Base-by-base conservation (phyloP, 2,888 invertebrate species). In the Cancer borealis region DNA sequence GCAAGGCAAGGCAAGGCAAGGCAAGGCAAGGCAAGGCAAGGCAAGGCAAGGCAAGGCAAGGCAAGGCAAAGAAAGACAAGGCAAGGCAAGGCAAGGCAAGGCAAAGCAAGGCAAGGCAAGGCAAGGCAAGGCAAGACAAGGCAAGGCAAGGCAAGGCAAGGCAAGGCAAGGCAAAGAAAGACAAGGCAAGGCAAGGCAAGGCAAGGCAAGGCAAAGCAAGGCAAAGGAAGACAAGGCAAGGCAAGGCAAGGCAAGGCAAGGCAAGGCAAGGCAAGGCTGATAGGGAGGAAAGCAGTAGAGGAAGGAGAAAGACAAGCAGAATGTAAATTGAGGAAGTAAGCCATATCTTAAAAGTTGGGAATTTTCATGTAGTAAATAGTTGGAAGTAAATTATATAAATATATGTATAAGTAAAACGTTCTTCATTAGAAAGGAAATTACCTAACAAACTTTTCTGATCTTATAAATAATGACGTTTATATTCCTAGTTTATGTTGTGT, bases 291-390 rank as follows among this genome's bases (percentile, higher is more conserved):
- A 54, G 54, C 54, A 54, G 14, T 3, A 14, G 10, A 54, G 54
- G 54, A 3, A 54, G 14, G 21, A 1, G 2, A 73, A 14, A 79
- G 30, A 12, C 79, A 79, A 79, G 79, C 79, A 79, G 10, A 26
- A 79, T 79, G 79, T 5, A 79, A 79, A 79, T 79, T 79, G 79
- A 79, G 79, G 79, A 79, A 79, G 79, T 30, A 30, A 30, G 3
- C 79, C 79, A 79, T 79, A 79, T 79, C 79, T 79, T 79, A 26
- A 79, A 30, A 8, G 79, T 26, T 30, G 30, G 8, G 79, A 26
- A 6, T 12, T 79, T 66, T n/a, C 3, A 30, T 30, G 79, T 14
- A 14, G 30, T 79, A 79, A 30, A 17, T 6, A 66, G n/a, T 66
- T 66, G 1, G 21, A 0, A 4, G 54, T 17, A 5, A n/a, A n/a